These are phyloP conservation scores for Megathymus violae DNA, from an alignment of 1,140 invertebrate genomes.

Conservation along the genomic window DNA sequence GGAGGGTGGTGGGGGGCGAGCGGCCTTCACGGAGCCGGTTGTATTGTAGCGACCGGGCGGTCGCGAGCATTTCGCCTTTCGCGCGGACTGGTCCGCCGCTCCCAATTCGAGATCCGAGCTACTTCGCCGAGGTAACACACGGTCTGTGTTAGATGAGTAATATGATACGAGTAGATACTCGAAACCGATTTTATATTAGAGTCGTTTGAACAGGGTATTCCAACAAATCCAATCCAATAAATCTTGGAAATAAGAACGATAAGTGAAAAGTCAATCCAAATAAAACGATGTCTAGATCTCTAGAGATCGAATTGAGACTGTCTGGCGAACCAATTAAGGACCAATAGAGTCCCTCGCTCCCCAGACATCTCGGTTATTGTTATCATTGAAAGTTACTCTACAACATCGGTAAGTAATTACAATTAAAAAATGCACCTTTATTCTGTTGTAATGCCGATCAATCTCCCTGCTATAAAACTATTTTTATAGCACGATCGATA, in stretches of 20 bases:
- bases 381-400: constrained; percentile 59
- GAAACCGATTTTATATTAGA: too few species aligned
- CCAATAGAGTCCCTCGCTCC: constrained; percentile 64
- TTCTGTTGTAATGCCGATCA: too few species aligned
- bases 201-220: too few species aligned
- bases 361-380: constrained; percentile 64
- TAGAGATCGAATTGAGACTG: constrained; percentile 44
- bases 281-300: constrained; percentile 51
- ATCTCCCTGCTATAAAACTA: too few species aligned
- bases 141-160: constrained; percentile 33
- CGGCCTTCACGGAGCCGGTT: constrained; percentile 81
- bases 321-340: constrained; percentile 73
- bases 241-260: too few species aligned
- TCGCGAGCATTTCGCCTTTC: constrained; percentile 80
- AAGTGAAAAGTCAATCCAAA: constrained; percentile 32
- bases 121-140: constrained; percentile 18
- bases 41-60: constrained; percentile 72
- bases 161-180: constrained; percentile 14
- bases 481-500: too few species aligned
- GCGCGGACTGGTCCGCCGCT: constrained; percentile 71
- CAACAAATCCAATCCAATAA: too few species aligned
- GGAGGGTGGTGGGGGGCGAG: constrained; percentile 60
- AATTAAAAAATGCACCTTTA: constrained; percentile 59
- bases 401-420: constrained; percentile 49
- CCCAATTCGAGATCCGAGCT: constrained; percentile 55